Percentiles rank a stretch among this genome's conserved stretches.
Evolutionary conservation across 2,888 invertebrate genomes (phyloP).

Genomic region (Eudasyphora cyanicolor): DNA sequence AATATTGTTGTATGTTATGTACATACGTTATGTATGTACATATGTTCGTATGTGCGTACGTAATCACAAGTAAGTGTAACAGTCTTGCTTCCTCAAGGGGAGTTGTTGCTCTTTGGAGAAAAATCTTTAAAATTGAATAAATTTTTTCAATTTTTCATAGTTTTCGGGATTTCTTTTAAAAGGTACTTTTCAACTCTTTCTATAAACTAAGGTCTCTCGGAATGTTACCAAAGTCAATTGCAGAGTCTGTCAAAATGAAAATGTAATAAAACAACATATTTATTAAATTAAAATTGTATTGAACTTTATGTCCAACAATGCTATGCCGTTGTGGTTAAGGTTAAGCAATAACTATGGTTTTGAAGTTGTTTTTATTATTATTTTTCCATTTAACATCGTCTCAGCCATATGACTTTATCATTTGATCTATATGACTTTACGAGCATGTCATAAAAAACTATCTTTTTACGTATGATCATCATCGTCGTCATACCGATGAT

Average conservation of each 20-base stretch:
- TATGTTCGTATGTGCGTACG: neutral
- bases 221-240: too few relatives aligned
- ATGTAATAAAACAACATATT: neutral
- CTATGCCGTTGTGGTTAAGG: conserved; percentile 14
- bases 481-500: conserved; percentile 44
- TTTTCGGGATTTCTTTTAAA: too few relatives aligned
- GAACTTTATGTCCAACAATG: neutral
- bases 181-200: too few relatives aligned
- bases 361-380: conserved; percentile 48
- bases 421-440: conserved; percentile 21
- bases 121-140: too few relatives aligned
- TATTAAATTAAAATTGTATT: neutral
- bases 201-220: too few relatives aligned
- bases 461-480: neutral
- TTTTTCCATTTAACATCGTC: neutral
- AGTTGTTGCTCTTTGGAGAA: too few relatives aligned
- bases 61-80: too few relatives aligned
- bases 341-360: conserved; percentile 42
- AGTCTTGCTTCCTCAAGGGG: too few relatives aligned
- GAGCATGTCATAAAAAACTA: conserved; percentile 24
- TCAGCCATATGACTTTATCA: conserved; percentile 42
- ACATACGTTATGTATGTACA: too few relatives aligned
- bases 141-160: too few relatives aligned
- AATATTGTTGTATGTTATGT: neutral
- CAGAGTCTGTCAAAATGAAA: too few relatives aligned